Base-by-base conservation (phyloP, 2,113 vertebrate species). In the Crocuta crocuta region DNA sequence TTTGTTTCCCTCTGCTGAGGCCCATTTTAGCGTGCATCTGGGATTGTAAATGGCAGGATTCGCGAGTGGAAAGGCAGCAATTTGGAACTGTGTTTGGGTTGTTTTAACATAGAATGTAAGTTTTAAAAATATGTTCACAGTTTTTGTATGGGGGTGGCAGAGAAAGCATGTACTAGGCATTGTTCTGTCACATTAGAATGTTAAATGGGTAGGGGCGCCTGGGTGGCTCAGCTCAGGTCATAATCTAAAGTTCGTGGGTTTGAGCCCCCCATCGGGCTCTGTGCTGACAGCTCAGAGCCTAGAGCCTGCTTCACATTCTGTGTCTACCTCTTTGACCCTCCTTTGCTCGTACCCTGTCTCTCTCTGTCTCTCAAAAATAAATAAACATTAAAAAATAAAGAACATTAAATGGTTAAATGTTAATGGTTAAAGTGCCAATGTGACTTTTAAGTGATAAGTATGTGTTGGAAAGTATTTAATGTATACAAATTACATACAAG, bases 71-170 rank as follows among this genome's bases (percentile, higher is more conserved):
- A 97, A 81, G 35, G 31, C 33, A 92, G 63, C 55, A 73, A 74
- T 66, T 82, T 66, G 68, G 28, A 43, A 17, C 68, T 93, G 11
- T 55, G 91, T 55, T 92, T 39, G 31, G 19, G 39, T 86, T 61
- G 35, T 83, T 96, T 94, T 85, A 74, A 71, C 85, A 48, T 89
- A 79, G 61, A 21, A 2, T 89, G 15, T 90, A 48, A 91, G 48
- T 78, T 78, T 88, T 83, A 23, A 2, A 24, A 80, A 55, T 63
- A 12, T 81, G 12, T 92, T 94, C 24, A 74, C 21, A 35, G 24
- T 93, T 90, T 94, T 87, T 9, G 21, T 45, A 7, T 48, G 19
- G 48, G 4, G 10, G 71, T 21, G 35, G 12, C 53, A 50, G n/a
- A 94, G 53, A 81, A 48, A 0, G n/a, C 4, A 24, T 23, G 3